Percentiles rank a stretch among this genome's conserved stretches.
phyloP scores from a whole-genome alignment of 1,140 invertebrate genomes.

The Tigriopus japonicus region DNA sequence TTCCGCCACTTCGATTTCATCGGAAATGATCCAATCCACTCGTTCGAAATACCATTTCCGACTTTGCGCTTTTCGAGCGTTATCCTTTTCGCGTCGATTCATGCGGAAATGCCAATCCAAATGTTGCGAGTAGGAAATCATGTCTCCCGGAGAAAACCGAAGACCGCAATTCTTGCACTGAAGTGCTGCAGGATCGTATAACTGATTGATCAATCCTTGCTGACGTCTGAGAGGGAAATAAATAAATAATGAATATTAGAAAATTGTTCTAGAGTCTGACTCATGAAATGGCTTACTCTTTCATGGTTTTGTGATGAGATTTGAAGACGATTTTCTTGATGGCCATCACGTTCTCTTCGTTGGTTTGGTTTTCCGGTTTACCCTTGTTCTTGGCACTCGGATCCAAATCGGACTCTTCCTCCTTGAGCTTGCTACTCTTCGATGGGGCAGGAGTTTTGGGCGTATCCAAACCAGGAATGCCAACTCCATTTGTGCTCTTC shows the following conservation, averaged over 20 bases:
- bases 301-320: constrained; percentile 30
- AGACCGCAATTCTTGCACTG: constrained; percentile 86
- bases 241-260: constrained; percentile 21
- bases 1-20: constrained; percentile 79
- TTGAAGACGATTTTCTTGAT: constrained; percentile 5
- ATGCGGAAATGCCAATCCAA: constrained; percentile 93
- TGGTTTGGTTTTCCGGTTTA: background rate
- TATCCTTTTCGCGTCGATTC: constrained; percentile 68
- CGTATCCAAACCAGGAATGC: constrained; percentile 20
- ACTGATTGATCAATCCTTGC: constrained; percentile 37
- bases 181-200: constrained; percentile 54
- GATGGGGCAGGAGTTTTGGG: constrained; percentile 19
- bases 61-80: constrained; percentile 55
- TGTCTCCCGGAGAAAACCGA: constrained; percentile 66
- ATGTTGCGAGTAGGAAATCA: constrained; percentile 69
- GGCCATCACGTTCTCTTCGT: constrained; percentile 18
- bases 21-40: constrained; percentile 79
- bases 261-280: constrained; percentile 11
- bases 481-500: constrained; percentile 35
- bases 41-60: constrained; percentile 74
- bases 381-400: background rate
- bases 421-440: too few species aligned
- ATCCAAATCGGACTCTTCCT: too few species aligned
- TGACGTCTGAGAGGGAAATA: constrained; percentile 32
- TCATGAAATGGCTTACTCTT: constrained; percentile 18